A percentile compares a stretch with the other conserved stretches of the same genome.
These are phyloP conservation scores for Trichogramma dendrolimi DNA, from an alignment of 2,888 invertebrate species.

Conservation along the genomic window DNA sequence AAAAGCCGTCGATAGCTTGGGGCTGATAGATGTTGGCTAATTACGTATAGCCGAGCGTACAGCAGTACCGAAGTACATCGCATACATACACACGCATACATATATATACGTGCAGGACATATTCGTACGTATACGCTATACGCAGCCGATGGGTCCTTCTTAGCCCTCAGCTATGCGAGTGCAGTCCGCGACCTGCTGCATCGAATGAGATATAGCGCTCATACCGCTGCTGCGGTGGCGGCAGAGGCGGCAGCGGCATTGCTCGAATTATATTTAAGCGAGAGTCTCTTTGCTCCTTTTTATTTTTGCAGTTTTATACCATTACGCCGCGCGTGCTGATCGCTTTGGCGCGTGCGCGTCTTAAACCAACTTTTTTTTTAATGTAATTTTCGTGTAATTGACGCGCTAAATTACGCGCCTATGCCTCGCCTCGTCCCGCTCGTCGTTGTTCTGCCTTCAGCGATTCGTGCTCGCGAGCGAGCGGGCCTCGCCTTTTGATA, in stretches of 20 bases:
- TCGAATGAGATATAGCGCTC: too few species aligned
- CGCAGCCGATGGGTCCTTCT: constrained; percentile 33
- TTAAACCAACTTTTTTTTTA: constrained; percentile 2
- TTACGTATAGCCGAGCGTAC: constrained; percentile 48
- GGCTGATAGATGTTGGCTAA: constrained; percentile 54
- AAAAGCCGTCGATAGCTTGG: constrained; percentile 45
- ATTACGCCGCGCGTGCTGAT: neutral
- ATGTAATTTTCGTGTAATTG: constrained; percentile 17
- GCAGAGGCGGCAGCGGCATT: neutral
- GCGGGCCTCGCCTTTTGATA: neutral
- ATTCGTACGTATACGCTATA: too few species aligned
- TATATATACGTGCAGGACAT: too few species aligned
- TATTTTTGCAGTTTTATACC: neutral
- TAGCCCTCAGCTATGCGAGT: too few species aligned
- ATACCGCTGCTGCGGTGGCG: too few species aligned
- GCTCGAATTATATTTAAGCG: constrained; percentile 10
- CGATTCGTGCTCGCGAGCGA: neutral
- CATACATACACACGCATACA: constrained; percentile 33
- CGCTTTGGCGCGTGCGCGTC: neutral
- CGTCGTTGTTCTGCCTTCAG: neutral
- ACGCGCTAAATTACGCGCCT: constrained; percentile 5
- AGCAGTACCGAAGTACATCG: constrained; percentile 43
- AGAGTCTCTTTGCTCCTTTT: neutral
- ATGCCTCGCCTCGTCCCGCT: constrained; percentile 1
- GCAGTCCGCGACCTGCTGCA: too few species aligned